Percentiles rank a stretch among this genome's conserved stretches.
Conservation (phyloP, 2,888 invertebrate species). For the Zaprionus bogoriensis region DNA sequence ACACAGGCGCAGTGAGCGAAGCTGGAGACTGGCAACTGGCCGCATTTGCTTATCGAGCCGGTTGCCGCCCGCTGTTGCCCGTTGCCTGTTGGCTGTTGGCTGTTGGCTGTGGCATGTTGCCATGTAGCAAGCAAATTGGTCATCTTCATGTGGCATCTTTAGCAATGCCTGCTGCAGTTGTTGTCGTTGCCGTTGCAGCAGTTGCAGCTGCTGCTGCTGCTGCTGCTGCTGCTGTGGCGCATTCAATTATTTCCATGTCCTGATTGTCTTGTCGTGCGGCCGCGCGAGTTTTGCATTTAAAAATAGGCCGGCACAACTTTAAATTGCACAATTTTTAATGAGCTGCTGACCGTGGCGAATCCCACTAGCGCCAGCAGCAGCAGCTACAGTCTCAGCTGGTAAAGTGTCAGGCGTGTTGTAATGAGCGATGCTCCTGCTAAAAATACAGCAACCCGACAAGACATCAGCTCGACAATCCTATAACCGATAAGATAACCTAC, state of each 20-base stretch:
- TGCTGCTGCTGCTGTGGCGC: constrained; percentile 51
- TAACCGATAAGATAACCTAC: constrained; percentile 44
- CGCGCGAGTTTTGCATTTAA: constrained; percentile 73
- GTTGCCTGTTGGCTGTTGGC: constrained; percentile 61
- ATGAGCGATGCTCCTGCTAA: constrained; percentile 63
- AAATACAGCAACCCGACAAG: constrained; percentile 30
- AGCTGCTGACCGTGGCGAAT: constrained; percentile 27
- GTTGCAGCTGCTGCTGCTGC: constrained; percentile 8
- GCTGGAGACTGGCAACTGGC: constrained; percentile 22
- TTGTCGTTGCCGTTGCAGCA: constrained; percentile 6
- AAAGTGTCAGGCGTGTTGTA: constrained; percentile 70
- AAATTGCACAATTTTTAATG: constrained; percentile 74
- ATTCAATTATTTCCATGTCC: constrained; percentile 77
- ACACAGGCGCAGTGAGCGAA: neutral
- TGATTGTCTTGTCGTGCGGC: constrained; percentile 77
- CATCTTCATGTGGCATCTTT: constrained; percentile 69
- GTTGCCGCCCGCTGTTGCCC: constrained; percentile 24
- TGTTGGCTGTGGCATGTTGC: constrained; percentile 49
- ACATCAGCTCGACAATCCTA: constrained; percentile 11
- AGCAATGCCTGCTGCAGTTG: constrained; percentile 43
- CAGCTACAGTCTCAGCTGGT: constrained; percentile 35
- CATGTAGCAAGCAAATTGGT: constrained; percentile 76
- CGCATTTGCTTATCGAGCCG: constrained; percentile 74
- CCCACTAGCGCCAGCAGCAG: constrained; percentile 47
- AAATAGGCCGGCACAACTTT: constrained; percentile 66